Conservation (phyloP, 2,888 invertebrate genomes). For the Catocala sponsa region DNA sequence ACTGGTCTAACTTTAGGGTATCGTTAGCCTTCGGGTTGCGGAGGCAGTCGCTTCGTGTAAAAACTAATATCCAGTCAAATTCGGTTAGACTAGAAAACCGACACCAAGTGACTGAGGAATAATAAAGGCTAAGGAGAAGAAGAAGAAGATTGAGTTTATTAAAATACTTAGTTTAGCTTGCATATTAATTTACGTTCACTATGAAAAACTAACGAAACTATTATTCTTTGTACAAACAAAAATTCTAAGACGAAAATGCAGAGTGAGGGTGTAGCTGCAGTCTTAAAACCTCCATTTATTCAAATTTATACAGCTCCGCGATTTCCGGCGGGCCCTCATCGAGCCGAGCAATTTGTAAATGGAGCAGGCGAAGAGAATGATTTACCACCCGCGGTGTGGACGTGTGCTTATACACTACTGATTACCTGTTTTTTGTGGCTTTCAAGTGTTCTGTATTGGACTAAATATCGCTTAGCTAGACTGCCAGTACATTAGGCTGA, state of each 20-base stretch:
- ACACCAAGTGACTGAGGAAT: too few species aligned
- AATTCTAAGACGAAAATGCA: conserved; percentile 54
- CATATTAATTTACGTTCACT: too few species aligned
- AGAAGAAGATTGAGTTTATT: too few species aligned
- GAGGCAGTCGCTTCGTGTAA: too few species aligned
- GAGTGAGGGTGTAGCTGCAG: conserved; percentile 58
- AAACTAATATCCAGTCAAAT: too few species aligned
- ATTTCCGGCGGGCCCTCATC: conserved; percentile 68
- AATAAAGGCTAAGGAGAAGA: too few species aligned
- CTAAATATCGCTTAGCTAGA: conserved; percentile 26
- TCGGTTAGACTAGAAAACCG: too few species aligned
- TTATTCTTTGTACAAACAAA: conserved; percentile 21
- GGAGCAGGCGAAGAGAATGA: conserved; percentile 69
- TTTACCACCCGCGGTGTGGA: conserved; percentile 58
- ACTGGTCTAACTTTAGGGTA: too few species aligned
- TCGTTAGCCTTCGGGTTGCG: too few species aligned
- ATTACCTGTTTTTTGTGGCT: conserved; percentile 33
- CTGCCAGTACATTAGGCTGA: conserved; percentile 5
- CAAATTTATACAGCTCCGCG: conserved; percentile 78
- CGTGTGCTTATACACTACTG: conserved; percentile 43
- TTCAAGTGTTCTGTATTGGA: conserved; percentile 34
- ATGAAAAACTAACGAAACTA: not conserved
- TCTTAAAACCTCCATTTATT: conserved; percentile 69
- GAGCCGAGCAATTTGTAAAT: conserved; percentile 81
- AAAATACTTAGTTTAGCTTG: too few species aligned